Base-by-base conservation (phyloP, 2,888 invertebrate species). In the Xylota sylvarum region DNA sequence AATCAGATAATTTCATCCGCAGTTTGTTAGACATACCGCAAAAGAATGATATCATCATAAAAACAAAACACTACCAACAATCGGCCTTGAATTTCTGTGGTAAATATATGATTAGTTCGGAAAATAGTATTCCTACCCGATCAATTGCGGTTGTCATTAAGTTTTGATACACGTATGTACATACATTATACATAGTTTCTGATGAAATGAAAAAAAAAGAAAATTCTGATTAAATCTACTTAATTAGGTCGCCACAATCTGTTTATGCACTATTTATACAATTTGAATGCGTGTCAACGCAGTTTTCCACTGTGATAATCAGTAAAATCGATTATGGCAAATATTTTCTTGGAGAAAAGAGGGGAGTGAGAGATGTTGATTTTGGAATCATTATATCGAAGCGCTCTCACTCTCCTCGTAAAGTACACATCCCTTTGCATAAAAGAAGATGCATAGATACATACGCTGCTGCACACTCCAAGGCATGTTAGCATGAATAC, bases 371-470 rank as follows among this genome's bases (percentile, higher is more conserved):
- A 7, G 46, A 37, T n/a, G 23, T 35, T 19, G 72, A 73, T 73
- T 27, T 40, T 2, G 48, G 12, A 4, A 60, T 27, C 50, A 23
- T 37, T 10, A 32, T 2, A 65, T 58, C 50, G 65, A 19, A 37
- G n/a, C 12, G 0, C 27, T 35, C 12, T 32, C 46, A 30, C 23
- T 50, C 35, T 4, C 50, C 55, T 9, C 10, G 64, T 14, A 48
- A n/a, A 55, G 56, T 48, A 23, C 23, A 23, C 23, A 43, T 55
- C 62, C 37, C 40, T 70, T 40, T 56, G 46, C 17, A 32, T 12
- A 52, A 32, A 74, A 67, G 17, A 27, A 48, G 76, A 76, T 76
- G 48, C 69, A 67, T 32, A 64, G 67, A 37, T 65, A 58, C 27
- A 2, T 23, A n/a, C n/a, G 10, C 6, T 62, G 62, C 43, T 65